These are phyloP conservation scores for Xiphophorus birchmanni DNA, from an alignment of 2,797 vertebrate species.

Conservation along the genomic window DNA sequence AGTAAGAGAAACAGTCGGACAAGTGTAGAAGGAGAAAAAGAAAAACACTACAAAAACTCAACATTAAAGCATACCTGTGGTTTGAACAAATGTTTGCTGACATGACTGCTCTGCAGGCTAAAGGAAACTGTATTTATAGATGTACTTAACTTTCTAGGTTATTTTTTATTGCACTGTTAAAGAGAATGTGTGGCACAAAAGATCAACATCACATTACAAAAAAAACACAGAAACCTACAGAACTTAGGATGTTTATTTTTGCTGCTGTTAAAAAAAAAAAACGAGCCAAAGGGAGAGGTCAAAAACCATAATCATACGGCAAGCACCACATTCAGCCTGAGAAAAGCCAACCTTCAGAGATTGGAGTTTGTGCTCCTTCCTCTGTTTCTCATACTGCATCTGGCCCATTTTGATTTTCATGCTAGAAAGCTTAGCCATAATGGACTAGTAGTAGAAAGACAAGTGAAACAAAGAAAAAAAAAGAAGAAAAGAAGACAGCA, in stretches of 20 bases:
- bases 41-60: conserved; percentile 7
- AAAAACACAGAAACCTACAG: background rate
- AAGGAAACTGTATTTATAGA: conserved; percentile 27
- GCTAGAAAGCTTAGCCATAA: conserved; percentile 99
- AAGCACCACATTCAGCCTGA: conserved; percentile 67
- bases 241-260: conserved; percentile 20
- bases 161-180: conserved; percentile 20
- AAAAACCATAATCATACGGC: conserved; percentile 71
- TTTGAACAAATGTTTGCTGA: conserved; percentile 43
- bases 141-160: conserved; percentile 38
- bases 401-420: conserved; percentile 99
- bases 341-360: conserved; percentile 89
- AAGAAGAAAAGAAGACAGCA: conserved; percentile 69
- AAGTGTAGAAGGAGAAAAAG: conserved; percentile 15
- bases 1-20: conserved; percentile 16
- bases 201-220: conserved; percentile 23
- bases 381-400: conserved; percentile 98
- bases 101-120: conserved; percentile 29
- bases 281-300: conserved; percentile 61
- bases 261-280: background rate
- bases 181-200: conserved; percentile 7
- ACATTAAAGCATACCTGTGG: conserved; percentile 71
- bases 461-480: conserved; percentile 62
- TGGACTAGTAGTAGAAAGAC: conserved; percentile 87
- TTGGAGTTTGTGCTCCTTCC: conserved; percentile 93